phyloP scores from a whole-genome alignment of 2,888 invertebrate species.

The Endotricha flammealis region DNA sequence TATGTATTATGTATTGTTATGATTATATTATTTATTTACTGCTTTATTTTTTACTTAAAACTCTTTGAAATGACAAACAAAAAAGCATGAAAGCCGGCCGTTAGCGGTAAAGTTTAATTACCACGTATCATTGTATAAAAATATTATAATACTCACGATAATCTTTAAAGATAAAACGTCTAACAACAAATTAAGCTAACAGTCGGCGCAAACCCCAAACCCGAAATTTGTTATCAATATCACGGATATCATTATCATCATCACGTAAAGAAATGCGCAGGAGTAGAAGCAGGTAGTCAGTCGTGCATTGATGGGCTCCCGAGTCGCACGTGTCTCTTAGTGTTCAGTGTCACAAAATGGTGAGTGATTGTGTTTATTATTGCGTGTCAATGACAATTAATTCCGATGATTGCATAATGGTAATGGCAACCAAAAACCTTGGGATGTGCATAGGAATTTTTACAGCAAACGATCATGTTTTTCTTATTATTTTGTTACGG shows the following conservation, averaged over 20 bases:
- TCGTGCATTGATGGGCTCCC: not conserved
- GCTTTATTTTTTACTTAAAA: too few relatives aligned
- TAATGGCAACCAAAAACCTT: not conserved
- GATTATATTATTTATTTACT: too few relatives aligned
- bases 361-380: constrained; percentile 4
- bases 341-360: not conserved
- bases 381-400: not conserved
- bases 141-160: too few relatives aligned
- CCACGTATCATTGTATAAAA: too few relatives aligned
- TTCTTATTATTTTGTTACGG: too few relatives aligned
- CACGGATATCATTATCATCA: not conserved
- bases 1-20: too few relatives aligned
- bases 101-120: too few relatives aligned
- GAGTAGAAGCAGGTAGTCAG: not conserved
- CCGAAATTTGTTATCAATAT: constrained; percentile 1
- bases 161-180: too few relatives aligned
- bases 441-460: too few relatives aligned
- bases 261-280: constrained; percentile 1
- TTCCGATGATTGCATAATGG: not conserved
- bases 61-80: too few relatives aligned
- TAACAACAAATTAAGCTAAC: not conserved
- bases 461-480: too few relatives aligned
- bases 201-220: not conserved
- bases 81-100: too few relatives aligned
- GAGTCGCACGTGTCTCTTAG: not conserved